These are phyloP conservation scores for Murina feae DNA, from an alignment of 2,113 vertebrate genomes.

Conservation along the genomic window DNA sequence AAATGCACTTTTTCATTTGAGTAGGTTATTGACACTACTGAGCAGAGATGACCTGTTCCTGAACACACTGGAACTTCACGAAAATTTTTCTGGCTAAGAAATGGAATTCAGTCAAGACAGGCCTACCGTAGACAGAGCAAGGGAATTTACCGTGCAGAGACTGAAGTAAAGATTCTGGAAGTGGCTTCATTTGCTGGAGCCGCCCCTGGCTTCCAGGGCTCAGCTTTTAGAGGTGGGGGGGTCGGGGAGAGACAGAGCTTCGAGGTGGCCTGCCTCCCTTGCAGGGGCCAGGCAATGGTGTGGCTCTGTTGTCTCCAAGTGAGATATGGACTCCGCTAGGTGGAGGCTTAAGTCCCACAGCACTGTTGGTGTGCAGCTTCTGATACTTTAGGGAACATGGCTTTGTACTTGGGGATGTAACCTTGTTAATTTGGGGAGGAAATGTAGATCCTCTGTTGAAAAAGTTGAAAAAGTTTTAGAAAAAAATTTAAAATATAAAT, in stretches of 20 bases:
- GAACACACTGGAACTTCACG: neutral
- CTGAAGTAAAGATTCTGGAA: neutral
- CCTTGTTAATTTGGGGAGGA: neutral
- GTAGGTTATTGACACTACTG: neutral
- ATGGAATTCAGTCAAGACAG: neutral
- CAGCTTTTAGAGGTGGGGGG: too few species aligned
- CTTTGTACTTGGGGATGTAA: neutral
- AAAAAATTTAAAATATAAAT: neutral
- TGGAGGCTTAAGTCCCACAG: neutral
- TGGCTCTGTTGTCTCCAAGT: neutral
- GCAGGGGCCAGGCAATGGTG: rapidly evolving
- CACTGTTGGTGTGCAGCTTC: neutral
- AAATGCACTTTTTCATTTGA: neutral
- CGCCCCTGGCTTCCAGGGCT: neutral
- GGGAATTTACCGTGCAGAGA: neutral
- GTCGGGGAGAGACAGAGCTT: rapidly evolving
- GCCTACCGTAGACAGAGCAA: neutral
- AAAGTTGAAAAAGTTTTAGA: neutral
- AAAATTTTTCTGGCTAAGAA: conserved; percentile 8
- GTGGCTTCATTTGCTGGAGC: neutral
- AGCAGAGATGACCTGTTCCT: neutral
- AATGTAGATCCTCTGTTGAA: neutral
- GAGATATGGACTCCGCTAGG: rapidly evolving
- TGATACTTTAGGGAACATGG: neutral
- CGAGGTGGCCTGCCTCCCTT: neutral